Evolutionary conservation across 1,140 invertebrate genomes (phyloP), one percentile per base, ranked within the genome.

Genomic region (Teleogryllus occipitalis): DNA sequence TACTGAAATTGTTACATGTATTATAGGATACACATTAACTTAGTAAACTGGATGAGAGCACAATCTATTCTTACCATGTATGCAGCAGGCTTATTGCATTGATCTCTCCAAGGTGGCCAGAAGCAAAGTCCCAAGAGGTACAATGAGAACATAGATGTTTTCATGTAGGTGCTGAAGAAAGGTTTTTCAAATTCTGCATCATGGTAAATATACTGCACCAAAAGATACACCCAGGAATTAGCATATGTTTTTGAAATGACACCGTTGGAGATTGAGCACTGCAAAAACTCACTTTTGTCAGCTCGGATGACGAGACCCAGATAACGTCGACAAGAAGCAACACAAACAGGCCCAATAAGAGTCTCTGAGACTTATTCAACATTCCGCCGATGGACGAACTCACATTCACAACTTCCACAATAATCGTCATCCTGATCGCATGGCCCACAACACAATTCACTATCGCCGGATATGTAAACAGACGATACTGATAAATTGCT

Each of bases 131-230:
- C 94, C 79, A 95, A 85, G 76, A 97, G 87, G 85, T 96, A 97
- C 27, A 96, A 85, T 4, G 91, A 91, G 84, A 97, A 96, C 93
- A 97, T 93, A 8, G 93, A 93, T 12, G 94, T 96, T 86, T 96
- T 96, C 54, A 96, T 86, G 85, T 96, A 97, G 8, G 95, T 96
- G 82, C 90, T 95, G 85, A 96, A 97, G 87, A 95, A 96, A 79
- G 95, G 95, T 83, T 96, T 96, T 84, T 94, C 89, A 84, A 90
- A 96, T 27, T 92, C 87, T 84, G 91, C 91, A 87, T 94, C 89
- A 82, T 91, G 89, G 83, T 95, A 96, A 76, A 96, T 90, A 86
- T 94, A 95, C 94, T 97, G 87, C 78, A 90, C 83, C 81, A 80
- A 65, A 77, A 22, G 3, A 80, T 3, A 39, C 5, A 54, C 7